Conservation (phyloP, 2,797 vertebrate genomes). For the Nasua narica region DNA sequence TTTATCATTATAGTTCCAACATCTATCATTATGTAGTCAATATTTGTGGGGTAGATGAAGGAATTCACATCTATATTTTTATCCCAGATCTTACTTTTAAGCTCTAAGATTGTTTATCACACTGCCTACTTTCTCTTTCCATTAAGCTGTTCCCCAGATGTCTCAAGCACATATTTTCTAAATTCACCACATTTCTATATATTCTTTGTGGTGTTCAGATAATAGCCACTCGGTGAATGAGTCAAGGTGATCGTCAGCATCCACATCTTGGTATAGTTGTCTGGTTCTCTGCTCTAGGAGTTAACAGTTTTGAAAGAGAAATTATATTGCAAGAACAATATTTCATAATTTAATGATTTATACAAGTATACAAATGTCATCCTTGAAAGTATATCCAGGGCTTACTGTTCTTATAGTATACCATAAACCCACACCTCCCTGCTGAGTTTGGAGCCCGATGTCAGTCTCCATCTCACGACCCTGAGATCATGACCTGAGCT, state of each 20-base stretch:
- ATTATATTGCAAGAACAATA: not conserved
- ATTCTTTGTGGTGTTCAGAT: not conserved
- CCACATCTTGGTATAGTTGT: not conserved
- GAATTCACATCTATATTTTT: not conserved
- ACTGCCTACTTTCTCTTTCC: not conserved
- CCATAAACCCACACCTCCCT: not conserved
- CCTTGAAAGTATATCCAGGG: not conserved
- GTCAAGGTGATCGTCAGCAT: not conserved
- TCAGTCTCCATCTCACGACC: not conserved
- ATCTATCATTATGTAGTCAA: not conserved
- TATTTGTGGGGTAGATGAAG: not conserved
- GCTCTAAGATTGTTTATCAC: not conserved
- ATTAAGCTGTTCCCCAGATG: not conserved
- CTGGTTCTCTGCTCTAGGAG: not conserved
- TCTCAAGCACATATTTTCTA: not conserved
- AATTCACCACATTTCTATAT: not conserved
- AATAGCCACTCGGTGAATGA: not conserved
- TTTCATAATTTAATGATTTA: not conserved
- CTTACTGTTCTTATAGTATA: not conserved
- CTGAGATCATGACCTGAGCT: not conserved
- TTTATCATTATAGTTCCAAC: not conserved
- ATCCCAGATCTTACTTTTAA: not conserved
- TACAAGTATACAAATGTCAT: not conserved
- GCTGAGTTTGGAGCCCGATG: not conserved
- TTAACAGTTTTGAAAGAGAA: not conserved